phyloP scores from a whole-genome alignment of 2,113 vertebrate genomes.

The Columba janthina region DNA sequence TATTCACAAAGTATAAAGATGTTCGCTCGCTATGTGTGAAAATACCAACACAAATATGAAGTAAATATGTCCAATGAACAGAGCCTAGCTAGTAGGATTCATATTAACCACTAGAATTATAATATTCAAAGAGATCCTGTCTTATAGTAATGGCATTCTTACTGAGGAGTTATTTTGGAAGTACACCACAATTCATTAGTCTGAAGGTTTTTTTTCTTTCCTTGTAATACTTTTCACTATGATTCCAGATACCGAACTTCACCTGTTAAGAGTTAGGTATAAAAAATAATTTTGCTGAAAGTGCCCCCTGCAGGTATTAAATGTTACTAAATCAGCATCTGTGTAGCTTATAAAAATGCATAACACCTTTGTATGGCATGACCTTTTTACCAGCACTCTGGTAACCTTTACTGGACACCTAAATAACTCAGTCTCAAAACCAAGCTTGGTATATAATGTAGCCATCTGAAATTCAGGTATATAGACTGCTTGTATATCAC shows the following conservation, averaged over 20 bases:
- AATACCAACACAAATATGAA: background rate
- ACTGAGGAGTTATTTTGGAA: background rate
- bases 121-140: background rate
- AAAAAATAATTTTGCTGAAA: background rate
- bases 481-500: background rate
- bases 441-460: background rate
- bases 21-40: background rate
- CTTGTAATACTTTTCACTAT: background rate
- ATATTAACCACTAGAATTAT: background rate
- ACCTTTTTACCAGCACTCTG: background rate
- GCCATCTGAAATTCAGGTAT: background rate
- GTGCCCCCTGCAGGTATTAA: background rate
- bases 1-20: background rate
- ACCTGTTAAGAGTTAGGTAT: background rate
- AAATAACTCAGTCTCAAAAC: background rate
- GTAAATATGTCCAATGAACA: background rate
- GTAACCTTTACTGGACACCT: background rate
- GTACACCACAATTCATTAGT: background rate
- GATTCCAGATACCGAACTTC: background rate
- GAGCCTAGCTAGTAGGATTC: background rate
- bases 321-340: background rate
- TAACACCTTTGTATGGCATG: background rate
- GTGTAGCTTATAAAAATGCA: fast-evolving
- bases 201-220: background rate
- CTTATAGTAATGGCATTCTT: background rate